Conservation (phyloP, 2,888 invertebrate genomes). For the Sycophila texana region DNA sequence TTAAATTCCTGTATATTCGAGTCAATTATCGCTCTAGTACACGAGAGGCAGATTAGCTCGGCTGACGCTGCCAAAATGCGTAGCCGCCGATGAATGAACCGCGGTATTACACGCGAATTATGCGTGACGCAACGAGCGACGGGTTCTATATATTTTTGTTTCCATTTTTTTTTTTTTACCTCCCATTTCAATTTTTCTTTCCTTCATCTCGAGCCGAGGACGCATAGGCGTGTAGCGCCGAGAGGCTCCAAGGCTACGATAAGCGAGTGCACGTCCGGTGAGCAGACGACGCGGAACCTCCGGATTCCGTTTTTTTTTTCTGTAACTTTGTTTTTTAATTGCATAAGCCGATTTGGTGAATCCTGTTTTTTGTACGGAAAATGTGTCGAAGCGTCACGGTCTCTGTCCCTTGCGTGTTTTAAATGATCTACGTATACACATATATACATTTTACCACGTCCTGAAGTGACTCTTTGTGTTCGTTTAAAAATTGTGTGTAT, state of each 20-base stretch:
- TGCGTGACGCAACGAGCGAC: too few relatives aligned
- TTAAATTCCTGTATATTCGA: conserved; percentile 3
- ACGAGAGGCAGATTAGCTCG: background rate
- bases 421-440: background rate
- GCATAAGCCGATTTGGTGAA: conserved; percentile 26
- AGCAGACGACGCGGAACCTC: conserved; percentile 33
- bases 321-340: conserved; percentile 19
- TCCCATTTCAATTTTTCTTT: too few relatives aligned
- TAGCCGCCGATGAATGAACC: too few relatives aligned
- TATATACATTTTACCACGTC: background rate
- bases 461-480: background rate
- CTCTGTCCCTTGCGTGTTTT: background rate
- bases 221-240: too few relatives aligned
- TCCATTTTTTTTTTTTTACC: too few relatives aligned
- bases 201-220: too few relatives aligned
- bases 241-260: conserved; percentile 21
- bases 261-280: conserved; percentile 32
- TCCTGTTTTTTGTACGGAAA: conserved; percentile 21
- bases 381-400: background rate
- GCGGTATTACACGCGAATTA: too few relatives aligned
- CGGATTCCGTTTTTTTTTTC: background rate
- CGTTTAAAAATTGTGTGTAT: background rate
- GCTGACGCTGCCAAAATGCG: background rate
- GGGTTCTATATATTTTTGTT: too few relatives aligned
- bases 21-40: conserved; percentile 12